Conservation (phyloP, 2,113 vertebrate genomes). For the Indri indri region DNA sequence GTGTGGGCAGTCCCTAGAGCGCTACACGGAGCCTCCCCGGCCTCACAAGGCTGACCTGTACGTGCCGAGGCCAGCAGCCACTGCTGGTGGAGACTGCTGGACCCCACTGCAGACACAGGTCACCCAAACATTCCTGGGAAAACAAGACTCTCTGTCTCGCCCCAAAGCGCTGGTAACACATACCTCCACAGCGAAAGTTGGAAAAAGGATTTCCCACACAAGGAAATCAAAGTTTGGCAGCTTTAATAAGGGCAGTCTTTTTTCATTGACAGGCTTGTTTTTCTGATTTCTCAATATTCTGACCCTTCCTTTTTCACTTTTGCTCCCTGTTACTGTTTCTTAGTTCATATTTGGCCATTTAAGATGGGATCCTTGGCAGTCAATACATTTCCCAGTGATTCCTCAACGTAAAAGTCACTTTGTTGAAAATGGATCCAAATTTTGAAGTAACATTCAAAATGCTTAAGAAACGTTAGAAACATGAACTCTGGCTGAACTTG, state of each 20-base stretch:
- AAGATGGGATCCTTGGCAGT: not conserved
- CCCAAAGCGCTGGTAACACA: not conserved
- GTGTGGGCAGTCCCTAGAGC: not conserved
- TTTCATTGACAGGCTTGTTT: not conserved
- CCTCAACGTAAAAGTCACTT: not conserved
- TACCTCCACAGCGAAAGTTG: not conserved
- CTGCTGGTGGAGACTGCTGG: not conserved
- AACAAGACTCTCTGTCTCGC: not conserved
- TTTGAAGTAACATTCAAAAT: constrained; percentile 37
- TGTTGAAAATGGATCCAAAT: not conserved
- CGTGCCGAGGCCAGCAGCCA: not conserved
- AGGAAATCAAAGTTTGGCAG: not conserved
- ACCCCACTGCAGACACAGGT: not conserved
- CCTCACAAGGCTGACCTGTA: not conserved
- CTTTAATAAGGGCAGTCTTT: not conserved
- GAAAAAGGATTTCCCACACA: not conserved
- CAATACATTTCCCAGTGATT: not conserved
- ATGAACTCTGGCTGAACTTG: constrained; percentile 15
- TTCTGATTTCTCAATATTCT: not conserved
- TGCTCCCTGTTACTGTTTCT: not conserved
- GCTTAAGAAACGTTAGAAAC: constrained; percentile 29
- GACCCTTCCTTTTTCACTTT: not conserved
- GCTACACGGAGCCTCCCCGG: too few relatives aligned
- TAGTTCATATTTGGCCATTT: not conserved
- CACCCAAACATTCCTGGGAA: not conserved